Base-by-base conservation (phyloP, 1,140 invertebrate species). In the Chlorops oryzae region DNA sequence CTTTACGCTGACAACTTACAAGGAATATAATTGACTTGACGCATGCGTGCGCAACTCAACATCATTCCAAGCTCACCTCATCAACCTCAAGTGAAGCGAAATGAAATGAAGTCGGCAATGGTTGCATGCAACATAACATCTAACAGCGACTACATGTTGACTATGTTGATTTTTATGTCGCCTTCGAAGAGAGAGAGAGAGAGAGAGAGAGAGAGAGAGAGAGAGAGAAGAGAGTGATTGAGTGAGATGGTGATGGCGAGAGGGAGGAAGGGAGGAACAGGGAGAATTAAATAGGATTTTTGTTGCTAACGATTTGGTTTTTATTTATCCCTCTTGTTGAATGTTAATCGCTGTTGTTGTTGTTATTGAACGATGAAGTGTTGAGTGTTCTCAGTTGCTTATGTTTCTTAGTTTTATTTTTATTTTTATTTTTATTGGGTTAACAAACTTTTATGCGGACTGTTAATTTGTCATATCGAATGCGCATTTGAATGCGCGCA, bases 361-460 rank as follows among this genome's bases (percentile, higher is more conserved):
- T 32, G 28, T 9, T 32, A 32, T 32, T 32, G 28, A 15, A 32
- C 28, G 28, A 32, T 32, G 28, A 10, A 32, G 28, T 32, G 9
- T 9, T 32, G 9, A 32, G 9, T 32, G 28, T 32, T 32, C 9
- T 32, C 28, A n/a, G n/a, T n/a, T n/a, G n/a, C 34, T 5, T 35
- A 17, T 35, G 35, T 10, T 35, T 34, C 32, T 45, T 45, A 34
- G n/a, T 32, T 25, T 32, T 47, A 23, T 34, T 25, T 39, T 47
- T 37, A 39, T 47, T 47, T 39, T 22, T 34, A 27, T 47, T 47
- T 47, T 23, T 39, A 27, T 39, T 34, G 20, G 43, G 15, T 34
- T 45, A 45, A 34, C 43, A 45, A 45, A 21, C 3, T 15, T 34
- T 10, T 13, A 45, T 25, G 17, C 20, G 23, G 17, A 35, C 15